A percentile compares a stretch with the other conserved stretches of the same genome.
These are phyloP conservation scores for Dicrurus megarhynchus DNA, from an alignment of 2,113 vertebrate species.

Conservation along the genomic window DNA sequence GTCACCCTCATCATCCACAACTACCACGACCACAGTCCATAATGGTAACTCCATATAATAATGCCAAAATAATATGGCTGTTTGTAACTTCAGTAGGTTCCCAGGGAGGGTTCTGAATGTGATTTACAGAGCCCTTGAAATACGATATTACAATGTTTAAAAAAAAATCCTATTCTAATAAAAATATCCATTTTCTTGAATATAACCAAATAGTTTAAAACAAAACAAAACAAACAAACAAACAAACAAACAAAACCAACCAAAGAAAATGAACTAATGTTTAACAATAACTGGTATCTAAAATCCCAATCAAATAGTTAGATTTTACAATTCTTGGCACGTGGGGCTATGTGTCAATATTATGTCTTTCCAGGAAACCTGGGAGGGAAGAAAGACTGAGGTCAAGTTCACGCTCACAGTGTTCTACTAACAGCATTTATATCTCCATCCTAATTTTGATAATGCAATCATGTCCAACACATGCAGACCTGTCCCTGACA, in stretches of 20 bases:
- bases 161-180: background rate
- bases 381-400: background rate
- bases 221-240: background rate
- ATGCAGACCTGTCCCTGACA: background rate
- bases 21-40: background rate
- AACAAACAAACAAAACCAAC: too few species aligned
- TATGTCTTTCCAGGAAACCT: background rate
- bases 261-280: background rate
- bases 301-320: background rate
- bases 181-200: background rate
- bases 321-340: background rate
- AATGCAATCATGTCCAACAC: background rate
- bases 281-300: background rate
- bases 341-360: background rate
- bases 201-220: background rate
- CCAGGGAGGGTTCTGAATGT: background rate
- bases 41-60: background rate
- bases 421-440: background rate
- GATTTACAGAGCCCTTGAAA: background rate
- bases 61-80: background rate
- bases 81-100: background rate
- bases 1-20: background rate
- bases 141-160: background rate
- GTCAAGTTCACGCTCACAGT: background rate
- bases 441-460: background rate